These are phyloP conservation scores for Gorsachius magnificus DNA, from an alignment of 2,797 vertebrate species.

Conservation along the genomic window DNA sequence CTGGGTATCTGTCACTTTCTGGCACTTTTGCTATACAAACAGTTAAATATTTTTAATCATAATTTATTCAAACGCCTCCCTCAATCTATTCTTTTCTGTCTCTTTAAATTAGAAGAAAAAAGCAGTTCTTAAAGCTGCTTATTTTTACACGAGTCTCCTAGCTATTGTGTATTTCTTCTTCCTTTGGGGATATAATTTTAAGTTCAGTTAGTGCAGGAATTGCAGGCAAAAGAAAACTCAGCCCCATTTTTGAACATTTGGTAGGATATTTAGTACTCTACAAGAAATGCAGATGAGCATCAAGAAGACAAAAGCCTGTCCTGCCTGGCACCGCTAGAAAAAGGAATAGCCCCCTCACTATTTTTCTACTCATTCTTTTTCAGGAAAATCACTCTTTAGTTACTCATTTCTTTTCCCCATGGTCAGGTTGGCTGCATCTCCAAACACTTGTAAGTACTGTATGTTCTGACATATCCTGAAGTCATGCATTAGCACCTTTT, in stretches of 20 bases:
- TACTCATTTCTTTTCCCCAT: constrained; percentile 72
- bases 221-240: neutral
- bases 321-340: neutral
- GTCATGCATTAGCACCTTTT: constrained; percentile 92
- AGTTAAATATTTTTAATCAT: neutral
- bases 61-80: neutral
- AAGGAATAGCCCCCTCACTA: neutral
- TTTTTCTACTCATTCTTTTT: constrained; percentile 24
- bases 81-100: neutral
- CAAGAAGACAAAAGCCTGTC: constrained; percentile 6
- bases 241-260: neutral
- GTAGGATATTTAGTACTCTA: neutral
- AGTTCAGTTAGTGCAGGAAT: neutral
- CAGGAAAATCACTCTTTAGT: constrained; percentile 66
- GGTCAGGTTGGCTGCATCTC: constrained; percentile 80
- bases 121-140: neutral
- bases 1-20: neutral
- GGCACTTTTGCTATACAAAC: neutral
- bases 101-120: neutral
- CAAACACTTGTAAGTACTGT: constrained; percentile 83
- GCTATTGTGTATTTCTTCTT: neutral
- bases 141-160: neutral
- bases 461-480: constrained; percentile 92
- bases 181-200: neutral
- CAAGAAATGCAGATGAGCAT: constrained; percentile 2